A percentile compares a stretch with the other conserved stretches of the same genome.
phyloP scores from a whole-genome alignment of 2,888 invertebrate genomes.

The Sarcophaga carnaria region DNA sequence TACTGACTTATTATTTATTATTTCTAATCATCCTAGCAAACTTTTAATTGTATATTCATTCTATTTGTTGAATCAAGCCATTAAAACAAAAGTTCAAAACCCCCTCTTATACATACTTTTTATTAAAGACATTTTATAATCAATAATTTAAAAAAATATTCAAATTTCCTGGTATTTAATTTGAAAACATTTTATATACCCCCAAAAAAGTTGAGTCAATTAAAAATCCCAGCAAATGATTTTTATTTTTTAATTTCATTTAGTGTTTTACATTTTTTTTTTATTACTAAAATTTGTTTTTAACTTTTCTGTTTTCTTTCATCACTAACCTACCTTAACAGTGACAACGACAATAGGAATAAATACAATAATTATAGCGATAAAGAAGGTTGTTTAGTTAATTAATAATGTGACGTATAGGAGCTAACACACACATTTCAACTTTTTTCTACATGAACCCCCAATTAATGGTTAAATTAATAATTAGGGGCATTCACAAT shows the following conservation, averaged over 20 bases:
- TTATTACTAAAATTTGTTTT: background rate
- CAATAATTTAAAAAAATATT: background rate
- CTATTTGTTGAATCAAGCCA: no score
- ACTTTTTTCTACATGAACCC: background rate
- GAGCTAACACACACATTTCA: background rate
- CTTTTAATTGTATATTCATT: no score
- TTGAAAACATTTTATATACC: no score
- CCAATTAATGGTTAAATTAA: background rate
- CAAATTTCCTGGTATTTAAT: background rate
- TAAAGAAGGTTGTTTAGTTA: background rate
- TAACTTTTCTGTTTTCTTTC: background rate
- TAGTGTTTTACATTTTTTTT: background rate
- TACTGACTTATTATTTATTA: no score
- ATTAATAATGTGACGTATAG: background rate
- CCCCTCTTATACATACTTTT: no score
- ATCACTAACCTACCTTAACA: conserved; percentile 32
- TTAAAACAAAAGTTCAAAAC: no score
- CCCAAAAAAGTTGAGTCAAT: background rate
- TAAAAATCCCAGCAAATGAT: background rate
- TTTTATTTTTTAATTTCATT: background rate
- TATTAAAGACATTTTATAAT: no score
- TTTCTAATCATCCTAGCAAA: no score
- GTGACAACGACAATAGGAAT: background rate
- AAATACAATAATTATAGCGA: background rate
- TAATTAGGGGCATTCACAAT: background rate